Evolutionary conservation across 2,113 vertebrate genomes (phyloP).

Genomic region (Strix uralensis): DNA sequence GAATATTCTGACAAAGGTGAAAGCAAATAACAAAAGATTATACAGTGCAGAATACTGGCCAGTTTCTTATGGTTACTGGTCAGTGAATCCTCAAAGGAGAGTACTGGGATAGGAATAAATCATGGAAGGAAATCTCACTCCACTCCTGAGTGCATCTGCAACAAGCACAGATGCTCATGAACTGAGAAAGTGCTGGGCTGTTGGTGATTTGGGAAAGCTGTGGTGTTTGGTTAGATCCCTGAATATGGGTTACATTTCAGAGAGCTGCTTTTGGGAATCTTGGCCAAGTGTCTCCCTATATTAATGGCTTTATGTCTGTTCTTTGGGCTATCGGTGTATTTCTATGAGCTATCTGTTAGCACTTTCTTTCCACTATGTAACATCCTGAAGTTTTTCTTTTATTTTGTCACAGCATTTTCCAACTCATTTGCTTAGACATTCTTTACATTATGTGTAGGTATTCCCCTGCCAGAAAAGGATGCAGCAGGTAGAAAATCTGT

Average conservation of each 20-base stretch:
- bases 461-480: not conserved
- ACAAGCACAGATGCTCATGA: not conserved
- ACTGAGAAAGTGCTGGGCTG: not conserved
- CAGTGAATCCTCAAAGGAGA: not conserved
- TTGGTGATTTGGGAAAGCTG: not conserved
- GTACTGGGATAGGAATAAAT: not conserved
- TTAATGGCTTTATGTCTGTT: not conserved
- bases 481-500: not conserved
- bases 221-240: not conserved
- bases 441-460: not conserved
- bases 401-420: not conserved
- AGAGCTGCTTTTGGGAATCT: not conserved
- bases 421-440: not conserved
- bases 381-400: not conserved
- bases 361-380: not conserved
- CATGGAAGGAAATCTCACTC: not conserved
- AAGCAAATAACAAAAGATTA: not conserved
- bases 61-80: not conserved
- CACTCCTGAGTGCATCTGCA: not conserved
- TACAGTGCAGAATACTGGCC: not conserved
- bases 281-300: not conserved
- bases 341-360: not conserved
- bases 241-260: not conserved
- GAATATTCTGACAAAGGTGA: not conserved
- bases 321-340: not conserved